Conservation (phyloP, 1,140 invertebrate species). For the Drosophila navojoa region DNA sequence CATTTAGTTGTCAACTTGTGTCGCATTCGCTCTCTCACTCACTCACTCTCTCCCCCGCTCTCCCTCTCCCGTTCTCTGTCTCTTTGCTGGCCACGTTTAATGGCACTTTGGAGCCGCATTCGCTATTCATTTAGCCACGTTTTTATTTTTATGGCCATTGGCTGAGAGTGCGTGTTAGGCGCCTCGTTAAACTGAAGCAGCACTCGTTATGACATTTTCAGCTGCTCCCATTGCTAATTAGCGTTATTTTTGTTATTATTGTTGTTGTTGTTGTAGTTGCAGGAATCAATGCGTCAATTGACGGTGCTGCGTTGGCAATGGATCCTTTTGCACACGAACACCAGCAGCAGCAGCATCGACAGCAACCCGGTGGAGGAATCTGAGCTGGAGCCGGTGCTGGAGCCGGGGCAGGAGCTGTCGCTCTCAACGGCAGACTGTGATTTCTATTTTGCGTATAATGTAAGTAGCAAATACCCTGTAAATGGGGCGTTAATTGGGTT, state of each 20-base stretch:
- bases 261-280: conserved; percentile 54
- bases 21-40: not conserved
- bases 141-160: conserved; percentile 41
- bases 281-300: conserved; percentile 66
- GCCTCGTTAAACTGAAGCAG: conserved; percentile 43
- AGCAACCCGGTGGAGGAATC: not conserved
- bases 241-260: conserved; percentile 18
- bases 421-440: conserved; percentile 47
- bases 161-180: conserved; percentile 40
- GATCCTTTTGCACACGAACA: conserved; percentile 29
- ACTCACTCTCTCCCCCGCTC: not conserved
- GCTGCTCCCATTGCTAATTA: conserved; percentile 54
- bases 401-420: no score
- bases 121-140: conserved; percentile 62
- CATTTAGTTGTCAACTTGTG: conserved; percentile 17
- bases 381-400: conserved; percentile 20
- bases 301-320: conserved; percentile 39
- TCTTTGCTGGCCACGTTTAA: conserved; percentile 53
- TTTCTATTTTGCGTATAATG: conserved; percentile 81
- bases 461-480: conserved; percentile 47
- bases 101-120: conserved; percentile 64
- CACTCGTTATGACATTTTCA: conserved; percentile 44
- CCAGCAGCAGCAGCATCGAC: conserved; percentile 2
- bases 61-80: not conserved
- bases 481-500: not conserved